Evolutionary conservation across 2,113 vertebrate species (phyloP), one percentile per base, ranked within the genome.

Genomic region (Seriola rivoliana): DNA sequence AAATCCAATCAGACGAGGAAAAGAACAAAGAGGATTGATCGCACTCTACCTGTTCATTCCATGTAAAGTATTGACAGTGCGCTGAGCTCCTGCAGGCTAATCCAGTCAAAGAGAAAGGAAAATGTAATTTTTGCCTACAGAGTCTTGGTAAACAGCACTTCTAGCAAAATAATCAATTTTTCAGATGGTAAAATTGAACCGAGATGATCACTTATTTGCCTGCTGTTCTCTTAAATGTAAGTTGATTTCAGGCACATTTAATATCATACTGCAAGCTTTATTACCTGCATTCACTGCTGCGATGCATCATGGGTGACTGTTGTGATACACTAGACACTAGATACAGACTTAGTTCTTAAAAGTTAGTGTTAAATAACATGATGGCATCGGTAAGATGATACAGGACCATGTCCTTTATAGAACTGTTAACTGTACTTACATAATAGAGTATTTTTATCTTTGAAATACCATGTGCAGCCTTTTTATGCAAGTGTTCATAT

Each of bases 1-100:
- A 76, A 81, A 85, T 88, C 71, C 83, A 85, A 78, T 90, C 76
- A 74, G 85, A 75, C 1, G 44, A 77, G 48, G 55, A 59, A 46
- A 78, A 66, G 34, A 88, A 87, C 79, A 85, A 84, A 90, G 42
- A 73, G 62, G 71, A 90, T 75, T 84, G 88, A 89, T 90, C 7
- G 1, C 8, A 13, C 59, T 52, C 76, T 81, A 87, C 81, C 89
- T 90, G 83, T 77, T 86, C 64, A 42, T 67, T 87, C 52, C 65
- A 73, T 87, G 83, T 82, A 52, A 82, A 69, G 78, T 75, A 89
- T 88, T 69, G 77, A 80, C 72, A 75, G 34, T 58, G 68, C 29
- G 0, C 9, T 7, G 34, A 9, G 40, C 40, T 21, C 64, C 65
- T 84, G 68, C 66, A 68, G 70, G 42, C 5, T 81, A 82, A 88